phyloP scores from a whole-genome alignment of 2,888 invertebrate genomes.

The Cinara cedri region DNA sequence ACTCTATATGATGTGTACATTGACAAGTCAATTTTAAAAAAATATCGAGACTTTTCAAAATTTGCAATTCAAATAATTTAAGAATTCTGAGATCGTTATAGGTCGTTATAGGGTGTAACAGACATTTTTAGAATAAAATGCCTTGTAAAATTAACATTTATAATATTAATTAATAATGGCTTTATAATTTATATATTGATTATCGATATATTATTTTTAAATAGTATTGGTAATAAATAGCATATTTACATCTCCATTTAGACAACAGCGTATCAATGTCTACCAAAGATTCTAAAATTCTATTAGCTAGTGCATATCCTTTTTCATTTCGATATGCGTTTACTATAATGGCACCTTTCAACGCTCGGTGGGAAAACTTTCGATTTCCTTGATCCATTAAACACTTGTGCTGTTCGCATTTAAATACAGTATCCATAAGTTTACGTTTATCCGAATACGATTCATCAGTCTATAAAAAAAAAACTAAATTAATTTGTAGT shows the following conservation, averaged over 20 bases:
- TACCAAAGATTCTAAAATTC: conserved; percentile 90
- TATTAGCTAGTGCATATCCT: conserved; percentile 96
- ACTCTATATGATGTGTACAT: too few species aligned
- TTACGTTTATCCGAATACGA: conserved; percentile 81
- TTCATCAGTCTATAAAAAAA: conserved; percentile 65
- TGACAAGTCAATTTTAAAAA: too few species aligned
- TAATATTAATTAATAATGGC: too few species aligned
- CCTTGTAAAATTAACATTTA: too few species aligned
- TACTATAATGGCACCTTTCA: conserved; percentile 98
- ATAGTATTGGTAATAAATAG: background rate
- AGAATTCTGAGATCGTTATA: too few species aligned
- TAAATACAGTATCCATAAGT: conserved; percentile 89
- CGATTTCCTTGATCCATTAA: conserved; percentile 85
- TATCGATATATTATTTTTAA: too few species aligned
- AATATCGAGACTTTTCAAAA: too few species aligned
- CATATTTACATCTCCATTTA: conserved; percentile 93
- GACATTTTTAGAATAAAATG: too few species aligned
- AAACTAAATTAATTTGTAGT: too few species aligned
- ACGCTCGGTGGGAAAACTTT: conserved; percentile 85
- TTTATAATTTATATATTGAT: too few species aligned
- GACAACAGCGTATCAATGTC: conserved; percentile 98
- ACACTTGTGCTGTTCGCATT: conserved; percentile 81
- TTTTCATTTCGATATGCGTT: conserved; percentile 97
- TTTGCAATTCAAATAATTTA: too few species aligned
- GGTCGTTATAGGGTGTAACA: too few species aligned